Conservation (phyloP, 2,888 invertebrate genomes). For the Pocota personata region DNA sequence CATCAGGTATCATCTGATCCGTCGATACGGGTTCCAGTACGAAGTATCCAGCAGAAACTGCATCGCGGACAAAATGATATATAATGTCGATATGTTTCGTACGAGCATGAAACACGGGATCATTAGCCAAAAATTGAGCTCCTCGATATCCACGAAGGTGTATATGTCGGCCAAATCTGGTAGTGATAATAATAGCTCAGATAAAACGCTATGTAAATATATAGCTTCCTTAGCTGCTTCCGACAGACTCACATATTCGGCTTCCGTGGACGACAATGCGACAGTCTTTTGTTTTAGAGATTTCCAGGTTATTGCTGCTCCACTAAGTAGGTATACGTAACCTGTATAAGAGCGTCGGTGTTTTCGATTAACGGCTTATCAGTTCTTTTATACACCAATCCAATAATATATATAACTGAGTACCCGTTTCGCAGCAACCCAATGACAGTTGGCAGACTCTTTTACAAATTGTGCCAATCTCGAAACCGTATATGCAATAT, state of each 20-base stretch:
- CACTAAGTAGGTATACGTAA: not conserved
- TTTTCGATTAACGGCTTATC: too few species aligned
- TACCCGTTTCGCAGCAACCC: not conserved
- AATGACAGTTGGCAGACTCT: not conserved
- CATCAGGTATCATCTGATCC: not conserved
- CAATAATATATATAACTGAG: too few species aligned
- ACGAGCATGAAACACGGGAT: constrained; percentile 43
- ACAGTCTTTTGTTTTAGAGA: constrained; percentile 1
- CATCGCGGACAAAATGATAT: constrained; percentile 21
- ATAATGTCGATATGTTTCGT: constrained; percentile 55
- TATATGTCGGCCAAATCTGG: constrained; percentile 11
- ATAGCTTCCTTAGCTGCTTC: constrained; percentile 30
- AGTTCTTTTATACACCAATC: too few species aligned
- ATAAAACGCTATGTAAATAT: constrained; percentile 31
- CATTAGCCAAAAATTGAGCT: constrained; percentile 46
- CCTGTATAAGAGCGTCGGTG: constrained; percentile 24
- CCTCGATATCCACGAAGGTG: constrained; percentile 48
- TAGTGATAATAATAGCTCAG: constrained; percentile 6
- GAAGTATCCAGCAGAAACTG: not conserved
- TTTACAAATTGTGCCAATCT: not conserved
- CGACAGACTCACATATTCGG: constrained; percentile 13
- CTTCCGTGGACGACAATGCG: constrained; percentile 27
- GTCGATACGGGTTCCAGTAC: not conserved
- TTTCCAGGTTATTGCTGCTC: constrained; percentile 2
- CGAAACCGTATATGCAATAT: not conserved